phyloP scores from a whole-genome alignment of 2,888 invertebrate genomes.

The Drymonia ruficornis region DNA sequence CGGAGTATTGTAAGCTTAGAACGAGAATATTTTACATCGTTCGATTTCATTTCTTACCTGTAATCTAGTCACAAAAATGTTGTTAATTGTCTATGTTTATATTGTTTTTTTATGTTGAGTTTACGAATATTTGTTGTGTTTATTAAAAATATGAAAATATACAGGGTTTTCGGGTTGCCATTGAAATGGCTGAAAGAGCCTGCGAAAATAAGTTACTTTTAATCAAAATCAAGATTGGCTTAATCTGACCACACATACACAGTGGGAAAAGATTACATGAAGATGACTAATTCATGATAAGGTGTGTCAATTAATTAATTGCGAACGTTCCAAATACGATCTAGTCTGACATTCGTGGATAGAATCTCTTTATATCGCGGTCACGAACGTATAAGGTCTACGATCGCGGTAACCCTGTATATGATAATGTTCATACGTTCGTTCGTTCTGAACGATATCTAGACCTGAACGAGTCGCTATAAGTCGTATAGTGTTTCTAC shows the following conservation, averaged over 20 bases:
- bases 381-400: too few relatives aligned
- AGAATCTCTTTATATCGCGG: too few relatives aligned
- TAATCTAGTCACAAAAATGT: neutral
- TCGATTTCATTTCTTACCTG: neutral
- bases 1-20: neutral
- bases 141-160: neutral
- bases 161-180: neutral
- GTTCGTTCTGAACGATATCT: slow-evolving; percentile 4
- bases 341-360: too few relatives aligned
- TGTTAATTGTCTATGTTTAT: slow-evolving; percentile 22
- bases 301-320: too few relatives aligned
- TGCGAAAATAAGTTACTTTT: too few relatives aligned
- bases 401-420: slow-evolving; percentile 12
- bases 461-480: slow-evolving; percentile 39
- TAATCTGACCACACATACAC: too few relatives aligned
- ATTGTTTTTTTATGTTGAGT: slow-evolving; percentile 20
- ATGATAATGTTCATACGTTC: slow-evolving; percentile 10
- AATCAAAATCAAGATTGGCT: too few relatives aligned
- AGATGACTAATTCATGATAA: too few relatives aligned
- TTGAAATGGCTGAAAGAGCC: neutral
- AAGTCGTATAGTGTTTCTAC: slow-evolving; percentile 32
- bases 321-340: too few relatives aligned
- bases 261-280: too few relatives aligned
- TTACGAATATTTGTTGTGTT: slow-evolving; percentile 17
- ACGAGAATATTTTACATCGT: neutral